phyloP scores from a whole-genome alignment of 2,797 vertebrate species.

The Arctocebus calabarensis region DNA sequence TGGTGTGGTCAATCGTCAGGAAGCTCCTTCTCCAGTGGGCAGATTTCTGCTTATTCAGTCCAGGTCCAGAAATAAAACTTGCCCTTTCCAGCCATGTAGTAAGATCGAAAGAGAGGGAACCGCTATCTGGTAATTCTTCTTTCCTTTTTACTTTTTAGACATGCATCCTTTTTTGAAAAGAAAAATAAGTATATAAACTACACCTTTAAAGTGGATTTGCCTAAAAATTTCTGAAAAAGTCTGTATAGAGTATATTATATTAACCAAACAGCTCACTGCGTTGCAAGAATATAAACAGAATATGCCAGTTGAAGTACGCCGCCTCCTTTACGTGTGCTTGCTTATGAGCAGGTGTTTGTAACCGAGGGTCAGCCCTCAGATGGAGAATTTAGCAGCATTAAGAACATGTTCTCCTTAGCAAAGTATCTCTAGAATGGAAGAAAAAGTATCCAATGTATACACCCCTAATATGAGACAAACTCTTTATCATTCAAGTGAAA shows the following conservation, averaged over 20 bases:
- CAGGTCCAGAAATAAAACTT: neutral
- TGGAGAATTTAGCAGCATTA: constrained; percentile 3
- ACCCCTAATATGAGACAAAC: too few relatives aligned
- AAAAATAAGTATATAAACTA: neutral
- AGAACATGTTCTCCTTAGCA: too few relatives aligned
- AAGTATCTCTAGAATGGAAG: too few relatives aligned
- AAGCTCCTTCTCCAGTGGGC: neutral
- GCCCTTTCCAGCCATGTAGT: neutral
- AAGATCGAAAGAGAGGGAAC: neutral
- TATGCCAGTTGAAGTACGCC: neutral
- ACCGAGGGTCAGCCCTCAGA: neutral
- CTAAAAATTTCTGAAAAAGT: neutral
- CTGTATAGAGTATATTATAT: neutral
- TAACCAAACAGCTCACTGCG: neutral
- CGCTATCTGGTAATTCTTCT: neutral
- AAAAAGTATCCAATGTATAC: too few relatives aligned
- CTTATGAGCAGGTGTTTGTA: neutral
- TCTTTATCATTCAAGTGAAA: too few relatives aligned
- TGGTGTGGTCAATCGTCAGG: neutral
- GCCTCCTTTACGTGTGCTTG: neutral
- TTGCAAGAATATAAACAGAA: neutral
- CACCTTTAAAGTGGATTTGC: neutral
- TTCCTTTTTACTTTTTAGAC: neutral
- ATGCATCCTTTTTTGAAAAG: neutral
- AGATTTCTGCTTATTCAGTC: neutral